Evolutionary conservation across 2,797 vertebrate species (phyloP), one percentile per base, ranked within the genome.

Genomic region (Muraenolepis orangiensis): DNA sequence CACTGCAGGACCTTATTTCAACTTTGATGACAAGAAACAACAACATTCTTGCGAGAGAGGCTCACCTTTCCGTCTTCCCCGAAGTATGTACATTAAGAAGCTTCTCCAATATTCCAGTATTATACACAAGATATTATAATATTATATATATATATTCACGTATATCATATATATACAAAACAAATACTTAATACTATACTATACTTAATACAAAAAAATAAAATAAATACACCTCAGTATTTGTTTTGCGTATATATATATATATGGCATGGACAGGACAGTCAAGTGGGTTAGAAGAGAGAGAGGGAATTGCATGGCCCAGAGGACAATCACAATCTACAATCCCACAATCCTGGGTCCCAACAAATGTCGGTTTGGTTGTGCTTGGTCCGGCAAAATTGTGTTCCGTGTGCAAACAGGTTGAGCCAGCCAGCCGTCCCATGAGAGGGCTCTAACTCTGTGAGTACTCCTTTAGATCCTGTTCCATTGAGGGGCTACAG

Each of bases 1-100:
- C 71, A 20, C 10, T 42, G 76, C 51, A 82, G 57, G 1, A 29
- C 36, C 16, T 68, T 70, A 72, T 82, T 74, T 82, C 85, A 82
- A 81, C 79, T 85, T 80, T 81, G 80, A 82, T 74, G 76, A 77
- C 76, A 74, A 68, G 73, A 26, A 81, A 75, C 77, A 79, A 57
- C 20, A 57, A n/a, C 51, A 23, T 57, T 57, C 51, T 7, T 1
- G 8, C 3, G 20, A 57, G 20, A 57, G 20, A 23, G 51, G 20
- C 51, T 57, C 51, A 12, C 51, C 51, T 57, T 57, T 57, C 51
- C 20, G 51, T 23, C 51, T 57, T 57, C 20, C 51, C 51, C 51
- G 1, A 23, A 23, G 20, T n/a, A 57, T 23, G 51, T 7, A 57
- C 20, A 57, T 57, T 23, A 57, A 57, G 51, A 23, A 57, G 51